Conservation (phyloP, 2,797 vertebrate species). For the Telmatherina bonti region DNA sequence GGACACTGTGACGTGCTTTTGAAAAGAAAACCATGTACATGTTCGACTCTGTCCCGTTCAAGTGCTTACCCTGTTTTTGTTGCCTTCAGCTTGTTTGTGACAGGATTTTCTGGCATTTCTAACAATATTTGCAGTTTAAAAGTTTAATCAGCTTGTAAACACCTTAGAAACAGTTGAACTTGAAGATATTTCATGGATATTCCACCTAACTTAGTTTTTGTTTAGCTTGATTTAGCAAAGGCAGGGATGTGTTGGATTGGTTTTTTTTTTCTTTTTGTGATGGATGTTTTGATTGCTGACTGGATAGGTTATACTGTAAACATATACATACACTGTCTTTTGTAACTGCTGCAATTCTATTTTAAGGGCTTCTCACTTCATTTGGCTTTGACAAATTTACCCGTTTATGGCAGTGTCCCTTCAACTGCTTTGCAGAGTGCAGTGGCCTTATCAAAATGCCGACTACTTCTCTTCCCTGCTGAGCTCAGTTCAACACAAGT, state of each 20-base stretch:
- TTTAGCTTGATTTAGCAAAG: not conserved
- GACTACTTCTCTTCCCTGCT: not conserved
- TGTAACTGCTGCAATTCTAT: not conserved
- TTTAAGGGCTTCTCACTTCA: not conserved
- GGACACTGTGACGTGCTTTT: conserved; percentile 46
- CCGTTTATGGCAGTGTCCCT: not conserved
- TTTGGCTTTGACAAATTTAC: conserved; percentile 1
- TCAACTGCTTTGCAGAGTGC: conserved; percentile 8
- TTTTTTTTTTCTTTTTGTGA: not conserved
- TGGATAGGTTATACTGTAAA: not conserved
- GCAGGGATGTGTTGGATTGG: not conserved
- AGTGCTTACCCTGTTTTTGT: conserved; percentile 49
- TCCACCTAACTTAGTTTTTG: not conserved
- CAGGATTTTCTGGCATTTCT: not conserved
- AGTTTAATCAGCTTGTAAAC: not conserved
- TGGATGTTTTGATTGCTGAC: not conserved
- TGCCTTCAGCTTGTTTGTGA: conserved; percentile 12
- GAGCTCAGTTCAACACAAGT: not conserved
- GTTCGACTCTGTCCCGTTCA: conserved; percentile 23
- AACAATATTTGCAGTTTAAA: not conserved
- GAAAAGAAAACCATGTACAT: not conserved
- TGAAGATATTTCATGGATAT: not conserved
- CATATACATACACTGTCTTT: not conserved
- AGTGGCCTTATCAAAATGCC: conserved; percentile 30
- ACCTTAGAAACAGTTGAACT: not conserved